These are phyloP conservation scores for Agonopterix subpropinquella DNA, from an alignment of 2,888 invertebrate species.

Conservation along the genomic window DNA sequence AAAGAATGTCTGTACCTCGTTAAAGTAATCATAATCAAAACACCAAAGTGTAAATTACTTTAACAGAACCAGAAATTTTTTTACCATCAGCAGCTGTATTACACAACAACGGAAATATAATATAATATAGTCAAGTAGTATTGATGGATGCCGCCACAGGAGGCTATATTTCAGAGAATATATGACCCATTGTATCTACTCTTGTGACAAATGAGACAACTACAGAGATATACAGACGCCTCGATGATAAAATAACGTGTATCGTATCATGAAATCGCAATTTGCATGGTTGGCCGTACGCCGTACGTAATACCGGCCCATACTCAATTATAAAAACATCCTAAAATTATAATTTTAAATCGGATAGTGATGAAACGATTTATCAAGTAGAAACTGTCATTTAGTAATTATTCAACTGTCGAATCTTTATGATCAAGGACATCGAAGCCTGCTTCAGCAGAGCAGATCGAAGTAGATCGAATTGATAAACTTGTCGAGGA, in stretches of 20 bases:
- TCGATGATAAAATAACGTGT: conserved; percentile 23
- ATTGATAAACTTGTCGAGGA: conserved; percentile 17
- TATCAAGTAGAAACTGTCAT: neutral
- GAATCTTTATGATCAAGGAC: neutral
- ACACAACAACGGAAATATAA: neutral
- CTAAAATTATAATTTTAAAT: neutral
- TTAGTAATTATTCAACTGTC: neutral
- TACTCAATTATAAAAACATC: neutral
- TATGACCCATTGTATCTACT: conserved; percentile 50
- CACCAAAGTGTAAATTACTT: too few species aligned
- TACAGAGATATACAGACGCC: conserved; percentile 7
- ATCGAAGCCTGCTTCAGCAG: neutral
- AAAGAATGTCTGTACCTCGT: too few species aligned
- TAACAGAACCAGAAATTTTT: too few species aligned
- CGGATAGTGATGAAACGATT: neutral
- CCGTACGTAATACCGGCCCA: neutral
- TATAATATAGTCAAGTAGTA: neutral
- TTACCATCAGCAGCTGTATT: too few species aligned
- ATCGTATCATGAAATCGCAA: conserved; percentile 26
- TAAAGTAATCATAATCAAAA: too few species aligned
- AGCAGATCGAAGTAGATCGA: neutral
- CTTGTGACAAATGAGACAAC: conserved; percentile 44
- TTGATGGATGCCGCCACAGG: conserved; percentile 33
- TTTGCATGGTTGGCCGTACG: conserved; percentile 11
- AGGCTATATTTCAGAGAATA: conserved; percentile 41